Conservation (phyloP, 2,797 vertebrate species). For the Helarctos malayanus region DNA sequence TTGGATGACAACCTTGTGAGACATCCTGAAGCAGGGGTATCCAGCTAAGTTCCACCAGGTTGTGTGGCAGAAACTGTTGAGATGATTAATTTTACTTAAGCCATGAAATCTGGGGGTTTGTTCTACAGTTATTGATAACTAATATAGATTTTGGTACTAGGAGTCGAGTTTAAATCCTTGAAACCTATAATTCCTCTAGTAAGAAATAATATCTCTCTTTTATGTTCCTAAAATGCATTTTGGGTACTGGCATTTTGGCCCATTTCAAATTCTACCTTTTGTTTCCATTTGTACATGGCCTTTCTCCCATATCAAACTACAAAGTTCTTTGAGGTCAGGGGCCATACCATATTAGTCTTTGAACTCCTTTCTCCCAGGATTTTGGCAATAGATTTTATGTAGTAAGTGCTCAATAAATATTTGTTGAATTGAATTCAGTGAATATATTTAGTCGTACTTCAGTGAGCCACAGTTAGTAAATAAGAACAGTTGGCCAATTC, state of each 20-base stretch:
- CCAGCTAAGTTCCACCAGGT: background rate
- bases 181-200: background rate
- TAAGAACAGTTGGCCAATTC: background rate
- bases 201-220: background rate
- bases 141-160: background rate
- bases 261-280: conserved; percentile 2
- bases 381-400: conserved; percentile 30
- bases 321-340: background rate
- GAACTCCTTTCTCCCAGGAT: background rate
- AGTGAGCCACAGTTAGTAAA: background rate
- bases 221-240: background rate
- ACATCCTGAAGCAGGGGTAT: background rate
- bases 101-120: background rate
- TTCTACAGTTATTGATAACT: background rate
- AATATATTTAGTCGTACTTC: conserved; percentile 38
- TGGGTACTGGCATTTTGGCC: background rate
- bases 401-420: conserved; percentile 11
- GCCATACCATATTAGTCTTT: background rate
- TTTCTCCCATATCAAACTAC: conserved; percentile 7
- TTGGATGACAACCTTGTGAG: background rate
- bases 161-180: background rate
- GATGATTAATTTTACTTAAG: background rate
- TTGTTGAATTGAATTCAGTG: background rate
- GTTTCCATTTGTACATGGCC: background rate
- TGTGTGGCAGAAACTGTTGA: background rate